phyloP scores from a whole-genome alignment of 2,888 invertebrate species.

The Orgyia antiqua region DNA sequence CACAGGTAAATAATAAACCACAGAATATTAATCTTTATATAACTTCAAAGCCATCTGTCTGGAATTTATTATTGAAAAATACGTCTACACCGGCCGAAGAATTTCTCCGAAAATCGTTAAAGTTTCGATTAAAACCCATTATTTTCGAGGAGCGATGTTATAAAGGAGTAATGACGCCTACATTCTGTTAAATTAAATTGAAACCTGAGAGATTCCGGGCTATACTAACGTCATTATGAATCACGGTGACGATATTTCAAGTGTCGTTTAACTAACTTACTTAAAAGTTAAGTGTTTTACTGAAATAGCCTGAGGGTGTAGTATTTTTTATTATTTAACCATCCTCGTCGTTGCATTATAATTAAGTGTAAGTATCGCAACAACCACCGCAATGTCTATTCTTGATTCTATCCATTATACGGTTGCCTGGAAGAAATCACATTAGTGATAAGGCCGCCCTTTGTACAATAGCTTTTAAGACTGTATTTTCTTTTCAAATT shows the following conservation, averaged over 20 bases:
- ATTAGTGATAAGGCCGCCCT: no score
- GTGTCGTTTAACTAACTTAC: background rate
- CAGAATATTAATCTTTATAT: conserved; percentile 1
- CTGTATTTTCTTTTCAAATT: no score
- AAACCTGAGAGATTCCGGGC: conserved; percentile 6
- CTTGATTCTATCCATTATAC: no score
- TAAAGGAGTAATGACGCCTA: conserved; percentile 13
- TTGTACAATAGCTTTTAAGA: no score
- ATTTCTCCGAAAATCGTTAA: conserved; percentile 12
- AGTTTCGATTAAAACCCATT: conserved; percentile 18
- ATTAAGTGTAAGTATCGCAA: no score
- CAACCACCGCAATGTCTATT: no score
- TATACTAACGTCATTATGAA: conserved; percentile 3
- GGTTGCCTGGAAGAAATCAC: no score
- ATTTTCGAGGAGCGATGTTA: conserved; percentile 10
- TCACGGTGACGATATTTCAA: conserved; percentile 3
- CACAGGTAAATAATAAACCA: background rate
- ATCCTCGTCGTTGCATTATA: no score
- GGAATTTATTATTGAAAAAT: background rate
- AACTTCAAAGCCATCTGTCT: background rate
- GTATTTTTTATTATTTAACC: no score
- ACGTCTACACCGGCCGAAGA: conserved; percentile 1
- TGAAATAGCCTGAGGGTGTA: no score
- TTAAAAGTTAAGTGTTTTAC: no score
- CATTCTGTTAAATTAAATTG: conserved; percentile 16